phyloP scores from a whole-genome alignment of 2,113 vertebrate genomes.

The Kryptolebias marmoratus region DNA sequence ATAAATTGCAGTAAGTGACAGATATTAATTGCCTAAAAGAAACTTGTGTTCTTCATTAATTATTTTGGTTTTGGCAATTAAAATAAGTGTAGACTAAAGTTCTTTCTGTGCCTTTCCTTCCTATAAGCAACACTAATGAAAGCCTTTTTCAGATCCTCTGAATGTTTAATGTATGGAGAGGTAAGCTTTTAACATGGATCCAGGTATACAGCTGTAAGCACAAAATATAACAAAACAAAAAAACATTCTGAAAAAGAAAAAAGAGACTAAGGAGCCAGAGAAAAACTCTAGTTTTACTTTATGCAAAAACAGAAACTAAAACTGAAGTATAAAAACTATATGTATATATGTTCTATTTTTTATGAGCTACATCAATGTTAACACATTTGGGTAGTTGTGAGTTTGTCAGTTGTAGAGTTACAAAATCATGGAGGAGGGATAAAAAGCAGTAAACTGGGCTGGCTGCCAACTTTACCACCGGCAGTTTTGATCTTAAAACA shows the following conservation, averaged over 20 bases:
- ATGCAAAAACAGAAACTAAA: background rate
- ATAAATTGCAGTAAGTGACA: constrained; percentile 23
- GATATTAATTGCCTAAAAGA: constrained; percentile 6
- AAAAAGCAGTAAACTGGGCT: constrained; percentile 44
- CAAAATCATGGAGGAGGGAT: constrained; percentile 14
- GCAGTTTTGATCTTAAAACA: constrained; percentile 53
- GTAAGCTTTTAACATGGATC: background rate
- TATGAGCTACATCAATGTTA: background rate
- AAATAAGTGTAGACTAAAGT: background rate
- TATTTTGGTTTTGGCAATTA: constrained; percentile 4
- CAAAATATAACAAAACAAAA: too few relatives aligned
- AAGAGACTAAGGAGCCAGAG: background rate
- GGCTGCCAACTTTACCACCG: constrained; percentile 45
- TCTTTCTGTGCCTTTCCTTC: too few relatives aligned
- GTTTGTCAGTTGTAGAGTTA: constrained; percentile 23
- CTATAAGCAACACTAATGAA: constrained; percentile 1
- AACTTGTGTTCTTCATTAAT: background rate
- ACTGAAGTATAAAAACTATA: background rate
- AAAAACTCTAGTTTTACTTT: background rate
- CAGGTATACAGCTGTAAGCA: background rate
- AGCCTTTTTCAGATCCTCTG: background rate
- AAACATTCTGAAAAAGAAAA: background rate
- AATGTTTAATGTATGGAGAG: background rate
- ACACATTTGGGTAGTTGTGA: constrained; percentile 11
- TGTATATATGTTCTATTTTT: constrained; percentile 4